Evolutionary conservation across 2,113 vertebrate genomes (phyloP).

Genomic region (Stigmatopora argus): DNA sequence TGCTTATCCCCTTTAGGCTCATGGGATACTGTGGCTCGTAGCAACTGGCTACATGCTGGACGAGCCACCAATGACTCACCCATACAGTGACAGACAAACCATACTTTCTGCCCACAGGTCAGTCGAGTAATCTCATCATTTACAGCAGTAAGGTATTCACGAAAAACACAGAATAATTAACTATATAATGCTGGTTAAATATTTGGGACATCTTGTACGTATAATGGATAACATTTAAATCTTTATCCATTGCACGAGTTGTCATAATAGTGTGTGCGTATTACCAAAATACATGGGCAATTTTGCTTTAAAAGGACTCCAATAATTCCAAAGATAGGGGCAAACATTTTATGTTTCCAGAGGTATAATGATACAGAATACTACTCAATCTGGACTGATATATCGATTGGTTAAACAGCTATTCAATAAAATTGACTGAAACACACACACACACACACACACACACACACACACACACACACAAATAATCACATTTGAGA

Average conservation of each 20-base stretch:
- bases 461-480: no score
- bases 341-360: not conserved
- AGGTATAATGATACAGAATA: no score
- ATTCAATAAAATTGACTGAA: no score
- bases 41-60: not conserved
- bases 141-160: not conserved
- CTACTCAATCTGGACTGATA: no score
- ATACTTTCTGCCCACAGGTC: not conserved
- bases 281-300: no score
- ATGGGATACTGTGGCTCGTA: not conserved
- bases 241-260: not conserved
- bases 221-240: not conserved
- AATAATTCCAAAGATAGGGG: not conserved
- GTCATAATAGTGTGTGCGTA: not conserved
- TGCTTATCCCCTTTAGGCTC: no score
- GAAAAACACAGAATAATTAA: no score
- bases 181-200: not conserved
- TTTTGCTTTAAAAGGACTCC: not conserved
- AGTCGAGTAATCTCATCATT: not conserved
- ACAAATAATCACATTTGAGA: no score
- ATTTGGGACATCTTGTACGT: not conserved
- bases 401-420: no score
- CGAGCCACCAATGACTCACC: not conserved
- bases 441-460: no score
- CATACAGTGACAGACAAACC: not conserved